Evolutionary conservation across 2,113 vertebrate species (phyloP).

Genomic region (Alces alces): DNA sequence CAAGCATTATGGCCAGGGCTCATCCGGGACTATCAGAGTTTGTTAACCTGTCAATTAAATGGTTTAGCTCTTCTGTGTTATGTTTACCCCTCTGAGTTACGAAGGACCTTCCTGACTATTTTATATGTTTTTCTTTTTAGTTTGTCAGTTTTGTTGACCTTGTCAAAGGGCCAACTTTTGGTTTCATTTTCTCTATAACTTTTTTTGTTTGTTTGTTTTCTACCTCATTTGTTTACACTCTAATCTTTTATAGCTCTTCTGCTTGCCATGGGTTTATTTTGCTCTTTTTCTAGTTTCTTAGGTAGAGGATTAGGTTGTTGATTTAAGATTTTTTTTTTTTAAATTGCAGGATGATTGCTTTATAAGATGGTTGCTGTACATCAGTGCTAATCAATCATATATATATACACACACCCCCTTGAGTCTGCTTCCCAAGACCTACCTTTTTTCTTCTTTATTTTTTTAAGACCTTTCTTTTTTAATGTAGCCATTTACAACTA

Average conservation of each 20-base stretch:
- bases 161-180: background rate
- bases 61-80: background rate
- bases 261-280: background rate
- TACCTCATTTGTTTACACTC: background rate
- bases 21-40: background rate
- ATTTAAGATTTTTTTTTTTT: background rate
- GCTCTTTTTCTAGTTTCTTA: background rate
- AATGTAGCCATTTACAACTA: background rate
- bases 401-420: background rate
- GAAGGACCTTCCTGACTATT: background rate
- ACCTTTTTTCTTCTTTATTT: background rate
- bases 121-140: background rate
- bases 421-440: background rate
- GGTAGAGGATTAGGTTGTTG: background rate
- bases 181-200: background rate
- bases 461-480: background rate
- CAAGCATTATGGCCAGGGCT: too few species aligned
- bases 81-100: background rate
- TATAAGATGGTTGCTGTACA: background rate
- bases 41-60: background rate
- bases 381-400: background rate
- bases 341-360: background rate
- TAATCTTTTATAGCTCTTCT: background rate
- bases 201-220: background rate
- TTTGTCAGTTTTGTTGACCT: background rate